Conservation (phyloP, 2,113 vertebrate species). For the Misgurnus anguillicaudatus region DNA sequence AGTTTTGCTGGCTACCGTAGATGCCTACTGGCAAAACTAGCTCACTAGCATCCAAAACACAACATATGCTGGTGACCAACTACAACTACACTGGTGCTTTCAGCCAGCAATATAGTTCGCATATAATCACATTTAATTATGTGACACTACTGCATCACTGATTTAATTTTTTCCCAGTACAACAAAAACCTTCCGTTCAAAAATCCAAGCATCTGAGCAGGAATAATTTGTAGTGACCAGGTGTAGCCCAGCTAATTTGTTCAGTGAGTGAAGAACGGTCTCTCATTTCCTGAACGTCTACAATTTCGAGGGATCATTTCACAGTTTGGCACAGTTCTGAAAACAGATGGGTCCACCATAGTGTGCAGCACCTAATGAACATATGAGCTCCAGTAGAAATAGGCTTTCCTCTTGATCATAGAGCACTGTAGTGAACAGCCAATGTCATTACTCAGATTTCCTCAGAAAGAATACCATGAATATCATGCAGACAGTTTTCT, state of each 20-base stretch:
- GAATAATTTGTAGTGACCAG: neutral
- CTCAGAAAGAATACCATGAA: neutral
- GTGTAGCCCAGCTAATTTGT: slow-evolving; percentile 1
- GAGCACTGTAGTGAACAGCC: neutral
- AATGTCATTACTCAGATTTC: neutral
- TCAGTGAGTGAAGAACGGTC: neutral
- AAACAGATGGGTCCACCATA: slow-evolving; percentile 33
- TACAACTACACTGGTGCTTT: too few species aligned
- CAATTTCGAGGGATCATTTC: slow-evolving; percentile 30
- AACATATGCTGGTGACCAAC: too few species aligned
- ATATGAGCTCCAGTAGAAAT: slow-evolving; percentile 21
- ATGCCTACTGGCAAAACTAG: too few species aligned
- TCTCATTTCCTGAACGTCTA: slow-evolving; percentile 4
- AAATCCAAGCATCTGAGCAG: neutral
- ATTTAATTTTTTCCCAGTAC: neutral
- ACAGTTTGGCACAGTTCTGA: slow-evolving; percentile 18
- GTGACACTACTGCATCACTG: neutral
- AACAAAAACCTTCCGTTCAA: neutral
- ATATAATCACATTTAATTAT: neutral
- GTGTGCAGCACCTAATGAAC: neutral
- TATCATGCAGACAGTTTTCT: neutral
- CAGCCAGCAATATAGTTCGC: neutral
- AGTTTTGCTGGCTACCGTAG: too few species aligned
- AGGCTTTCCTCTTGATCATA: slow-evolving; percentile 25
- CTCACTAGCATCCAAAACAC: too few species aligned